phyloP scores from a whole-genome alignment of 2,797 vertebrate species.

The Sciurus vulgaris region DNA sequence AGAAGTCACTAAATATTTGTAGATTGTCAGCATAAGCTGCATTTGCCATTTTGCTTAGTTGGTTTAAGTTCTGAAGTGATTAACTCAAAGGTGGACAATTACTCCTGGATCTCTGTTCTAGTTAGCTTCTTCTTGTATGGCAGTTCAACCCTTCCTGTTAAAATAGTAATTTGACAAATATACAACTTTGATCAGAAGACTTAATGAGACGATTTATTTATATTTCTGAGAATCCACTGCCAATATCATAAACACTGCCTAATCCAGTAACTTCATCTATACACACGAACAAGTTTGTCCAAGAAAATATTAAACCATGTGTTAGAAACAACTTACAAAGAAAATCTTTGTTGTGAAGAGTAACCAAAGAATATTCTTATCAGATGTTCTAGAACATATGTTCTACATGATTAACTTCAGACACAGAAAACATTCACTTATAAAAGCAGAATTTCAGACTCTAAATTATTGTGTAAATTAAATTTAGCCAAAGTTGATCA shows the following conservation, averaged over 20 bases:
- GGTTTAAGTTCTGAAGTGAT: slow-evolving; percentile 15
- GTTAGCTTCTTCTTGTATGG: not conserved
- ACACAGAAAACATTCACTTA: not conserved
- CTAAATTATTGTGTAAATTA: slow-evolving; percentile 35
- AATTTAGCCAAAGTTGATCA: slow-evolving; percentile 22
- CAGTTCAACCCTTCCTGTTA: not conserved
- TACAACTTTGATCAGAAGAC: not conserved
- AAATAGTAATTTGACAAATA: not conserved
- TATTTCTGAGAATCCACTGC: slow-evolving; percentile 46
- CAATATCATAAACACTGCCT: not conserved
- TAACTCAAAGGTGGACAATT: not conserved
- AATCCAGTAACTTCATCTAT: not conserved
- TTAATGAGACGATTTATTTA: not conserved
- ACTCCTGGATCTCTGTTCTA: not conserved
- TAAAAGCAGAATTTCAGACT: slow-evolving; percentile 7
- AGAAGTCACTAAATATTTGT: not conserved
- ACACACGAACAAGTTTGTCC: not conserved
- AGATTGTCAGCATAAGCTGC: not conserved
- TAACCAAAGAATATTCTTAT: not conserved
- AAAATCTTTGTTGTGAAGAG: slow-evolving; percentile 23
- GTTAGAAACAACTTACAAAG: not conserved
- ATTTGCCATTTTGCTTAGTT: not conserved
- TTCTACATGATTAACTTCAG: slow-evolving; percentile 11
- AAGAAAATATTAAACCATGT: slow-evolving; percentile 7
- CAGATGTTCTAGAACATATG: not conserved